phyloP scores from a whole-genome alignment of 2,113 vertebrate species.

The Phyllopteryx taeniolatus region DNA sequence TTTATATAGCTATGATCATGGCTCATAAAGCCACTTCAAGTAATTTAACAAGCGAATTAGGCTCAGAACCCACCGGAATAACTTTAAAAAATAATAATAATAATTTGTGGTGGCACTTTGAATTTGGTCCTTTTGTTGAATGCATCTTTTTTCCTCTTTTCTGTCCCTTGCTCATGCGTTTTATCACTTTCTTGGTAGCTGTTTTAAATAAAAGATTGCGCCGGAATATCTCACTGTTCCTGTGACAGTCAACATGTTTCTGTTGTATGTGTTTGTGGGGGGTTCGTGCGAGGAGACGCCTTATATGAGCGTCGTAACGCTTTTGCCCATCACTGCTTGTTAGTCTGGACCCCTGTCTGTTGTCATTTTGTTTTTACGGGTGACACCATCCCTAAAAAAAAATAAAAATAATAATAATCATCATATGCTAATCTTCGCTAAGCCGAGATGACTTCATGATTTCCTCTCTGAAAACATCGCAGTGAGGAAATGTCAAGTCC shows the following conservation, averaged over 20 bases:
- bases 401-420: too few species aligned
- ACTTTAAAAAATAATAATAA: neutral
- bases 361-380: constrained; percentile 43
- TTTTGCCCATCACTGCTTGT: constrained; percentile 52
- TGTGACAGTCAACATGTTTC: constrained; percentile 46
- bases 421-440: constrained; percentile 18
- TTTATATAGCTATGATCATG: too few species aligned
- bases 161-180: constrained; percentile 37
- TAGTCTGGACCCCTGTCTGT: constrained; percentile 54
- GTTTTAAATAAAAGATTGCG: neutral
- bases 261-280: neutral
- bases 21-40: too few species aligned
- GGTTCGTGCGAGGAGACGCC: neutral
- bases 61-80: neutral
- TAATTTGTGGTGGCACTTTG: constrained; percentile 1
- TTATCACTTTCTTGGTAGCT: constrained; percentile 26
- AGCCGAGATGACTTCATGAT: constrained; percentile 54
- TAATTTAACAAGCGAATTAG: neutral
- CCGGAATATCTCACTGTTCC: constrained; percentile 35
- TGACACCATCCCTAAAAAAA: too few species aligned
- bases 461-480: constrained; percentile 51
- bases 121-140: constrained; percentile 26
- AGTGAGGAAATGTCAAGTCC: constrained; percentile 58
- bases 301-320: constrained; percentile 31
- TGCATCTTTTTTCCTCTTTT: constrained; percentile 17